Evolutionary conservation across 2,113 vertebrate genomes (phyloP).

Genomic region (Grammomys dolichurus): DNA sequence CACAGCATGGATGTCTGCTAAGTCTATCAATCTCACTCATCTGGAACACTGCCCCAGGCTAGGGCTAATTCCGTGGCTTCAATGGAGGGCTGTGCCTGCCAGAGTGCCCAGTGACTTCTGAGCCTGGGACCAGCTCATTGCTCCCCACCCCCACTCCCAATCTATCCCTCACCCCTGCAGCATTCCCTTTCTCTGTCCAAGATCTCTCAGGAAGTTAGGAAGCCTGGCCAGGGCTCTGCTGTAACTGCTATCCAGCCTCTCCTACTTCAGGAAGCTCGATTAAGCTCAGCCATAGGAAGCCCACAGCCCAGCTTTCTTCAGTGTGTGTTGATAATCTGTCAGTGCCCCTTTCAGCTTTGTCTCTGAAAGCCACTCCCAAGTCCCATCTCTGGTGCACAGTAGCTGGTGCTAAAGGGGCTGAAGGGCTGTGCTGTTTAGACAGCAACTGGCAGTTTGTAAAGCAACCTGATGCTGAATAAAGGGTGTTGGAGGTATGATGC

Average conservation of each 20-base stretch:
- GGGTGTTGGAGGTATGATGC: not conserved
- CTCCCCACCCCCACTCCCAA: not conserved
- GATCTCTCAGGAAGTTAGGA: not conserved
- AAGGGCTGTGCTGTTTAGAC: not conserved
- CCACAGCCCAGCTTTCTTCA: not conserved
- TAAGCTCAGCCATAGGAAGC: not conserved
- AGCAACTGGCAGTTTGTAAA: not conserved
- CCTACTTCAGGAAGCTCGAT: not conserved
- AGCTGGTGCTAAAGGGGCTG: not conserved
- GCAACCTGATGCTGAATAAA: not conserved
- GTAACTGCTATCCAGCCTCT: not conserved
- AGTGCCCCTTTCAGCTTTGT: not conserved
- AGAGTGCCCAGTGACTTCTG: not conserved
- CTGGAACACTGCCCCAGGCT: not conserved
- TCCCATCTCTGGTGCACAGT: not conserved
- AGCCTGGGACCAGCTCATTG: not conserved
- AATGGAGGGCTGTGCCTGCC: not conserved
- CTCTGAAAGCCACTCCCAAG: accelerated
- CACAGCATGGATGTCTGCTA: not conserved
- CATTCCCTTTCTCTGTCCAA: not conserved
- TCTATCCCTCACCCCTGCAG: accelerated
- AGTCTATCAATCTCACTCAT: not conserved
- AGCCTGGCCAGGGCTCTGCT: not conserved
- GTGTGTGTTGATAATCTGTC: not conserved
- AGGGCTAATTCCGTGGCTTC: not conserved